Base-by-base conservation (phyloP, 2,113 vertebrate genomes). In the Eudyptes chrysolophus region DNA sequence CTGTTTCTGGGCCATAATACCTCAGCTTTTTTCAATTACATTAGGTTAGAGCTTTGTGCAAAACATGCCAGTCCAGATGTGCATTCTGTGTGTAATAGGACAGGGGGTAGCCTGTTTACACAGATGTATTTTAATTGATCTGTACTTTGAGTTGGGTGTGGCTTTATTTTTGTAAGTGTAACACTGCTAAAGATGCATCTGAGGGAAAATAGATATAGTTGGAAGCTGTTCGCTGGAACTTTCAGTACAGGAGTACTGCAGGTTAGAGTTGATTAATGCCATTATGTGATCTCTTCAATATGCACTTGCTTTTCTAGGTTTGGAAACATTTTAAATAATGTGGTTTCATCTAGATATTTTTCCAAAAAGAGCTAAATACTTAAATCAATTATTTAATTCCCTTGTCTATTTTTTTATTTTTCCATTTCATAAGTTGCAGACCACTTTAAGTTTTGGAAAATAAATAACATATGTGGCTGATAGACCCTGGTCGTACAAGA, bases 51-150 rank as follows among this genome's bases (percentile, higher is more conserved):
- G 61, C 66, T 85, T 94, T 75, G 70, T 97, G 90, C 80, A 93
- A 61, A 95, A 65, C 46, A 44, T 90, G 55, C 57, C 90, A 76
- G 54, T 83, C 77, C 94, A 97, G 94, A 94, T 97, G 94, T 92
- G 68, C 51, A 17, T 84, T 93, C 70, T 89, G 18, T 84, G 40
- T 85, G 9, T 87, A 51, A 57, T 20, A 79, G 62, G 75, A 66
- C 13, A 44, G 44, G 49, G 57, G 58, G 21, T 74, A 89, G 58
- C 42, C 60, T 93, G 54, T 92, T 96, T 94, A 68, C 62, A 81
- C 90, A 85, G 74, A 80, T 91, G 60, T 86, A n/a, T 87, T 93
- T 94, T 76, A 40, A 71, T 94, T 84, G 83, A 42, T 92, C 72
- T 82, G 29, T 83, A 42, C 66, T 81, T 3, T 62, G 75, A 78